Evolutionary conservation across 2,113 vertebrate species (phyloP).

Genomic region (Pollimyrus isidori): DNA sequence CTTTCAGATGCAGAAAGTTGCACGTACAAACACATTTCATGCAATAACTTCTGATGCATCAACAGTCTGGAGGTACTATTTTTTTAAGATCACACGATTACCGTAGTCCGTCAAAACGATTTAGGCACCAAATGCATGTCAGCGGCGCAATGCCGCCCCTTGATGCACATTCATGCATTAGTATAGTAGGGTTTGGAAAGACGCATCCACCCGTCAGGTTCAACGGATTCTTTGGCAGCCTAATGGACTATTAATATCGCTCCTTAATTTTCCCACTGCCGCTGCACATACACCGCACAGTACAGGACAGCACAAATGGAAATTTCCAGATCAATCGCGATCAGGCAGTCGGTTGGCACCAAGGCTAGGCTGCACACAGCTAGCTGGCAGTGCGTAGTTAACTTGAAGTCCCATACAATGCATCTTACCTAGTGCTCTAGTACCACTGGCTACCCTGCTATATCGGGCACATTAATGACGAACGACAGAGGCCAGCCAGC

Average conservation of each 20-base stretch:
- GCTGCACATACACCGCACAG: neutral
- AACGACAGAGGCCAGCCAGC: neutral
- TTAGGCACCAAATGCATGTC: no score
- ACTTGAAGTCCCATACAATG: neutral
- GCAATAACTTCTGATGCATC: neutral
- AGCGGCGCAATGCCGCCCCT: neutral
- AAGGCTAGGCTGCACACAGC: neutral
- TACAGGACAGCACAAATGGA: neutral
- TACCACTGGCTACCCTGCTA: neutral
- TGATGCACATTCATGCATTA: neutral
- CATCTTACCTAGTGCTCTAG: neutral
- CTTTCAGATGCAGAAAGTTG: neutral
- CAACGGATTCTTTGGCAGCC: neutral
- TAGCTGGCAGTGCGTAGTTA: neutral
- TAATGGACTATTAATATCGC: neutral
- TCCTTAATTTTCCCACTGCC: neutral
- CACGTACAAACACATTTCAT: neutral
- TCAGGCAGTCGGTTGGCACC: neutral
- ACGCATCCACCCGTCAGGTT: neutral
- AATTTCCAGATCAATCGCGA: constrained; percentile 4
- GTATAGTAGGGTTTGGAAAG: neutral
- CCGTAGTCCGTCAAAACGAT: neutral
- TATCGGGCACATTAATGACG: neutral
- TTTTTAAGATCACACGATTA: neutral
- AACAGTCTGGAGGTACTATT: neutral